Evolutionary conservation across 2,888 invertebrate species (phyloP).

Genomic region (Synergus japonicus): DNA sequence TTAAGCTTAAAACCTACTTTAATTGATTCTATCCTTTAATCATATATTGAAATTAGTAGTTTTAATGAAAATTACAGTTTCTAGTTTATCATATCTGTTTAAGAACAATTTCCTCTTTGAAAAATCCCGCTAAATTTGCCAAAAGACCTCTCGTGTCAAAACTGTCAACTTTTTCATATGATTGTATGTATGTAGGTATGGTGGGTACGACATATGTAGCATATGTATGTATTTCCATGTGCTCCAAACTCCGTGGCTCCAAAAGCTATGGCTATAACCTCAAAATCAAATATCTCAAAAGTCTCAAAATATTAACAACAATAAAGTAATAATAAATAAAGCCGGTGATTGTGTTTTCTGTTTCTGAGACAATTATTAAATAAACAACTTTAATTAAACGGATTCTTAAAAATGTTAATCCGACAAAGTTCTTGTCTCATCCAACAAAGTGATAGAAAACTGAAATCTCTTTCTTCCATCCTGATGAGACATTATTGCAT

Average conservation of each 20-base stretch:
- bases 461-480: not conserved
- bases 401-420: not conserved
- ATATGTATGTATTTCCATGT: too few relatives aligned
- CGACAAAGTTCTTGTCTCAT: not conserved
- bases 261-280: not conserved
- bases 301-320: not conserved
- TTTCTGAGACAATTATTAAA: not conserved
- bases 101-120: not conserved
- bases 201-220: too few relatives aligned
- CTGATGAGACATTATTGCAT: not conserved
- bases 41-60: too few relatives aligned
- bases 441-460: constrained; percentile 4
- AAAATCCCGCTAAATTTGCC: not conserved
- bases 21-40: too few relatives aligned
- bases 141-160: not conserved
- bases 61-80: too few relatives aligned
- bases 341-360: not conserved
- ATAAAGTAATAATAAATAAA: not conserved
- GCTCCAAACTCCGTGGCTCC: too few relatives aligned
- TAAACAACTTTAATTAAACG: not conserved
- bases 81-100: not conserved
- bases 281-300: not conserved
- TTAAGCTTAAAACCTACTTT: too few relatives aligned
- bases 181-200: too few relatives aligned
- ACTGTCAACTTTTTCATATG: not conserved